Evolutionary conservation across 2,888 invertebrate species (phyloP).

Genomic region (Pinctada fucata): DNA sequence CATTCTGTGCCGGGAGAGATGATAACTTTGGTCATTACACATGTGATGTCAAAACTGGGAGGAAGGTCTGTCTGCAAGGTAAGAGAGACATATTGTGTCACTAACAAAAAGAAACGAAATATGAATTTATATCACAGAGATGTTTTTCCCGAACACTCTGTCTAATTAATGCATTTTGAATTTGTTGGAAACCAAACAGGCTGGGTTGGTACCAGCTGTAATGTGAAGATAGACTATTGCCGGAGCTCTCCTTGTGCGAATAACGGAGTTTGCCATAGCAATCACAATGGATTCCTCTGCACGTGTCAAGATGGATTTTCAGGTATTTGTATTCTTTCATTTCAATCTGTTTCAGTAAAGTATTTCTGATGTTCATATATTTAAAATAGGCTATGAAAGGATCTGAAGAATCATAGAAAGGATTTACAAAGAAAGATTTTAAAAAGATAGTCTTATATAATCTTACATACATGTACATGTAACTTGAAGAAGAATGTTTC

Average conservation of each 20-base stretch:
- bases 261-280: conserved; percentile 33
- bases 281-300: conserved; percentile 34
- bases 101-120: too few species aligned
- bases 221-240: conserved; percentile 41
- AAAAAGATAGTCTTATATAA: too few species aligned
- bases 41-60: conserved; percentile 50
- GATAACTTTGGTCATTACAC: conserved; percentile 53
- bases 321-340: conserved; percentile 30
- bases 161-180: too few species aligned
- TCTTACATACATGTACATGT: too few species aligned
- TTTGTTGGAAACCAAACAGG: conserved; percentile 13
- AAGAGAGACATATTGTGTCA: conserved; percentile 4
- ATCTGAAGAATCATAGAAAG: too few species aligned
- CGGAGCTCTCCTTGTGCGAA: conserved; percentile 42
- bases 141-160: too few species aligned
- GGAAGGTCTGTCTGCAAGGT: conserved; percentile 51
- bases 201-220: conserved; percentile 43
- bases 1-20: conserved; percentile 49
- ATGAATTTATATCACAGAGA: too few species aligned
- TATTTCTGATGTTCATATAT: too few species aligned
- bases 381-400: too few species aligned
- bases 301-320: conserved; percentile 42
- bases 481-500: too few species aligned
- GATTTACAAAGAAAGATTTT: too few species aligned
- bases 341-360: too few species aligned